Conservation (phyloP, 2,113 vertebrate genomes). For the Polypterus bichir region DNA sequence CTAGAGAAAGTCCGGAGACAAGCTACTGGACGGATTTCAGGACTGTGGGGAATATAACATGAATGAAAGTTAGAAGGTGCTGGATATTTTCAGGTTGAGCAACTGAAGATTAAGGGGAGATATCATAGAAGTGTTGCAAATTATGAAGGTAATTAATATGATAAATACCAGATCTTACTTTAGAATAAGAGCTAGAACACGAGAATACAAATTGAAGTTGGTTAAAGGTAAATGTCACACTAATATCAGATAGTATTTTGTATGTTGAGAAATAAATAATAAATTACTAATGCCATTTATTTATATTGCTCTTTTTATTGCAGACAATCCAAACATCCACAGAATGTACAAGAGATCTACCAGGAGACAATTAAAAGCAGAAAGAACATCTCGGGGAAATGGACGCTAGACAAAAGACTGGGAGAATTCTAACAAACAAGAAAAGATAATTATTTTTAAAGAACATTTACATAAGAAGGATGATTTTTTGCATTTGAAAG, state of each 20-base stretch:
- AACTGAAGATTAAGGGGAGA: no score
- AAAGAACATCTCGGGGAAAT: constrained; percentile 36
- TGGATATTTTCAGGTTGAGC: no score
- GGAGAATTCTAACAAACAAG: constrained; percentile 16
- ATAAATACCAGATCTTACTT: not conserved
- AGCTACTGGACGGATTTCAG: no score
- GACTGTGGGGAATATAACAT: no score
- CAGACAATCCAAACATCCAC: constrained; percentile 54
- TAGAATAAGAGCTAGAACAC: not conserved
- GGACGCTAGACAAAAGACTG: constrained; percentile 49
- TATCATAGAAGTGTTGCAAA: no score
- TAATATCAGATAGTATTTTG: not conserved
- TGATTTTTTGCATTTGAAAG: constrained; percentile 56
- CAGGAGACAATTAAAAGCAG: constrained; percentile 46
- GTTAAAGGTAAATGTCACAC: not conserved
- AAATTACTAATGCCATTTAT: not conserved
- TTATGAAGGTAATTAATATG: not conserved
- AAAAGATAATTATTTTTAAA: constrained; percentile 46
- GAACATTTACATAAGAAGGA: constrained; percentile 53
- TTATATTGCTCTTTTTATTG: not conserved
- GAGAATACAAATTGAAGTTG: not conserved
- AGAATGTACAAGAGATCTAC: constrained; percentile 55
- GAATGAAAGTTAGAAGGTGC: no score
- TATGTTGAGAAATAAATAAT: no score
- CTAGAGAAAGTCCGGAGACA: no score